Evolutionary conservation across 2,113 vertebrate genomes (phyloP).

Genomic region (Petrocephalus microphthalmus): DNA sequence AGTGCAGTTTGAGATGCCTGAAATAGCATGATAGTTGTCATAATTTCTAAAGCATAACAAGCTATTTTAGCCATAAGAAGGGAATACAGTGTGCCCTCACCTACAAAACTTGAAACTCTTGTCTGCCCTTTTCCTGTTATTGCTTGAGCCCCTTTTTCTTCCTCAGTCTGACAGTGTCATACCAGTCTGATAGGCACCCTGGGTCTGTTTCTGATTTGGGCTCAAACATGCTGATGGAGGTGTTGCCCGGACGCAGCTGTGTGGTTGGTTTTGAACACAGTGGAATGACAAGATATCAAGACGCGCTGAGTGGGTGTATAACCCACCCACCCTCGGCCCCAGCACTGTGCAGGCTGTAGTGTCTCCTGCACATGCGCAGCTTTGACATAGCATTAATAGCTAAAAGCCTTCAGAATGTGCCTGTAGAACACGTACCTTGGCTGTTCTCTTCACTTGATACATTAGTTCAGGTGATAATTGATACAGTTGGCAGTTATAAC

Average conservation of each 20-base stretch:
- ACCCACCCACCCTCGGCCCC: not conserved
- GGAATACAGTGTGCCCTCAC: not conserved
- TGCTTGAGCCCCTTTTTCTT: not conserved
- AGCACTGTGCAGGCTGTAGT: not conserved
- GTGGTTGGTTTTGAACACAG: not conserved
- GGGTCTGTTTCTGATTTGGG: constrained; percentile 17
- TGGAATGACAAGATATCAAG: not conserved
- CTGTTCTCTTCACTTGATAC: not conserved
- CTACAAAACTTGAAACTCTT: not conserved
- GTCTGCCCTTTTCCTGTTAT: not conserved
- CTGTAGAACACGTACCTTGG: not conserved
- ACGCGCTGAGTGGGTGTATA: not conserved
- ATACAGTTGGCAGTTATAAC: not conserved
- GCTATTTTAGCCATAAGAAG: not conserved
- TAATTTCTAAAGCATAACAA: not conserved
- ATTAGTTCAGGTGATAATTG: constrained; percentile 2
- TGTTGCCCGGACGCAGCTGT: not conserved
- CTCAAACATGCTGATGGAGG: not conserved
- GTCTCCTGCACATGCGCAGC: not conserved
- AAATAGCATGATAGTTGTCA: constrained; percentile 1
- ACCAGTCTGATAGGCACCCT: not conserved
- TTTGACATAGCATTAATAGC: not conserved
- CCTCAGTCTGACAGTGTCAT: not conserved
- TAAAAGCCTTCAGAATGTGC: not conserved
- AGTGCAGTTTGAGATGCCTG: not conserved